Evolutionary conservation across 2,797 vertebrate species (phyloP).

Genomic region (Enteromius fasciolatus): DNA sequence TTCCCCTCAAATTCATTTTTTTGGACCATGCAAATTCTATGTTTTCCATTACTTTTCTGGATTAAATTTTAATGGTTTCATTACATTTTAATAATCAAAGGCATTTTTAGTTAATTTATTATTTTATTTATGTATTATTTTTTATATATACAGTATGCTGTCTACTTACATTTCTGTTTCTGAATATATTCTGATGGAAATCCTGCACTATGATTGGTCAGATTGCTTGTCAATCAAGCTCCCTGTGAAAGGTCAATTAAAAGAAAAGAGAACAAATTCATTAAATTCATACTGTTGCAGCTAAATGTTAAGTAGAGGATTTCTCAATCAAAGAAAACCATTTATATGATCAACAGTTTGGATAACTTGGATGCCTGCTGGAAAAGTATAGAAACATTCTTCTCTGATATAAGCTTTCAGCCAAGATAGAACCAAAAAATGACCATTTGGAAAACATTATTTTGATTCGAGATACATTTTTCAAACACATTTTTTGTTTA

Average conservation of each 20-base stretch:
- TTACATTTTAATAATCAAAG: not conserved
- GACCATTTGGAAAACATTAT: slow-evolving; percentile 48
- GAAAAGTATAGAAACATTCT: slow-evolving; percentile 1
- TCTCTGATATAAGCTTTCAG: slow-evolving; percentile 7
- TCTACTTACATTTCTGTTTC: no score
- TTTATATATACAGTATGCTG: not conserved
- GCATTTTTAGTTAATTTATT: not conserved
- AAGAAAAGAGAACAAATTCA: not conserved
- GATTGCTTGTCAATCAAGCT: not conserved
- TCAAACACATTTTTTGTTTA: slow-evolving; percentile 45
- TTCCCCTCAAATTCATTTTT: not conserved
- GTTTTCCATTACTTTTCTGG: not conserved
- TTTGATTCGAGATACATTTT: slow-evolving; percentile 44
- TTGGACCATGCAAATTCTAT: not conserved
- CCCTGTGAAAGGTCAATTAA: not conserved
- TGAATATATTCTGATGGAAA: no score
- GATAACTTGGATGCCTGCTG: slow-evolving; percentile 8
- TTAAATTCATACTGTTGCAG: slow-evolving; percentile 2
- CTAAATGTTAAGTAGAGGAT: not conserved
- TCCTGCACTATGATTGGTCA: not conserved
- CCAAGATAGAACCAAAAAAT: slow-evolving; percentile 6
- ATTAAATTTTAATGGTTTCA: no score
- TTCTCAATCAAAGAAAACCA: slow-evolving; percentile 4
- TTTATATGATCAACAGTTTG: slow-evolving; percentile 11
- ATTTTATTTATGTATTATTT: not conserved